phyloP scores from a whole-genome alignment of 2,113 vertebrate genomes.

The Ochotona curzoniae region DNA sequence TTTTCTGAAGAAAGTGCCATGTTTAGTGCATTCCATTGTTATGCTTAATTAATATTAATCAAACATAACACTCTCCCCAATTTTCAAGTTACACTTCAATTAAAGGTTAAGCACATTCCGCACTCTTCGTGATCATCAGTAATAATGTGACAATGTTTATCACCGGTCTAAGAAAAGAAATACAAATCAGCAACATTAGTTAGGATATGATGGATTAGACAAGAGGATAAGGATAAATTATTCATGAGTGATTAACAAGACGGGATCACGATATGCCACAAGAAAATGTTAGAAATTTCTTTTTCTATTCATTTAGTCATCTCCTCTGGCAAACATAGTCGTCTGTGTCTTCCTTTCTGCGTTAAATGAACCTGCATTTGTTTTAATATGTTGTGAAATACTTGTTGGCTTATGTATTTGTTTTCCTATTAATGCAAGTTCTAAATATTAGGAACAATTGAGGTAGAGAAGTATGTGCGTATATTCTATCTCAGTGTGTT shows the following conservation, averaged over 20 bases:
- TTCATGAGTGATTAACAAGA: neutral
- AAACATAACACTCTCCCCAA: neutral
- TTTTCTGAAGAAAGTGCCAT: neutral
- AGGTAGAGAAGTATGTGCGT: neutral
- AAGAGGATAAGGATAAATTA: neutral
- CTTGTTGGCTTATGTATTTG: neutral
- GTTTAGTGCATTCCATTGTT: neutral
- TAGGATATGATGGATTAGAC: neutral
- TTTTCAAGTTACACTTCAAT: neutral
- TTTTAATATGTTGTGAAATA: neutral
- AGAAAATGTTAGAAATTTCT: neutral
- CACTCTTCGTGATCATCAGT: neutral
- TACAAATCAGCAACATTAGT: neutral
- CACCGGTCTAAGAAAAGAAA: constrained; percentile 6
- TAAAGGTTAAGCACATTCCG: neutral
- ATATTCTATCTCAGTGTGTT: neutral
- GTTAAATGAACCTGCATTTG: neutral
- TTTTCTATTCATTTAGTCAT: neutral
- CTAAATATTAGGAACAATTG: neutral
- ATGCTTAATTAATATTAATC: constrained; percentile 44
- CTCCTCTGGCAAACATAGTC: neutral
- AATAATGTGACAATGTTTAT: neutral
- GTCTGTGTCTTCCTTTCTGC: neutral
- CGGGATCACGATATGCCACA: neutral
- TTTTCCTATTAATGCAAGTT: neutral